phyloP scores from a whole-genome alignment of 2,888 invertebrate genomes.

The Sceliomorpha sp. region DNA sequence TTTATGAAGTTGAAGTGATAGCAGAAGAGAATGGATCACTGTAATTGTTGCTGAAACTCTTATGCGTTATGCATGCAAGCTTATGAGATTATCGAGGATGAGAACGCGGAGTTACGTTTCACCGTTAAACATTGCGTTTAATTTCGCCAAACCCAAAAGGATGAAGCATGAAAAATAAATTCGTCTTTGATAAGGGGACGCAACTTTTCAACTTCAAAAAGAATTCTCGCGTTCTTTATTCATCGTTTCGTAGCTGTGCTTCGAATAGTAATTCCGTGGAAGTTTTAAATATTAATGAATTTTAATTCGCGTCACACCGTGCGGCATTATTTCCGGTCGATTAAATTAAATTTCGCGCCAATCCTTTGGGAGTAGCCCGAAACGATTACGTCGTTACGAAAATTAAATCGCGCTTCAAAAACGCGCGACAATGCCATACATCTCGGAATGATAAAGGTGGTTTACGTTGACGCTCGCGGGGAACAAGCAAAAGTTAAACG shows the following conservation, averaged over 20 bases:
- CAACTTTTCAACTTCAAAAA: conserved; percentile 6
- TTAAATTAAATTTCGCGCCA: conserved; percentile 12
- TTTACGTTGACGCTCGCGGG: conserved; percentile 30
- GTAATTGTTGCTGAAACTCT: conserved; percentile 40
- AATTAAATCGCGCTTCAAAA: neutral
- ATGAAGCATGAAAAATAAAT: conserved; percentile 11
- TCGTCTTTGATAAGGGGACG: conserved; percentile 23
- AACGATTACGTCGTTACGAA: no score
- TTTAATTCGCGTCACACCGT: neutral
- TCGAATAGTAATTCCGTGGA: conserved; percentile 23
- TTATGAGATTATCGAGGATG: conserved; percentile 27
- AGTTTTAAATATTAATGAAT: conserved; percentile 20
- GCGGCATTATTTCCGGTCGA: neutral
- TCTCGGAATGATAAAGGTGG: conserved; percentile 35
- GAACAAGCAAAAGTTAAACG: conserved; percentile 47
- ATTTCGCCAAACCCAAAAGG: conserved; percentile 19
- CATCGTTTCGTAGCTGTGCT: conserved; percentile 9
- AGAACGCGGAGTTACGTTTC: conserved; percentile 15
- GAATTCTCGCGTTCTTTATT: conserved; percentile 24
- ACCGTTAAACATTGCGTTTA: conserved; percentile 26
- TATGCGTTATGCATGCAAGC: conserved; percentile 32
- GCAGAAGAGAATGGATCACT: conserved; percentile 14
- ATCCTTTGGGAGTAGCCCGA: no score
- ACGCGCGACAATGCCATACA: conserved; percentile 37
- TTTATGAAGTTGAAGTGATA: conserved; percentile 18